These are phyloP conservation scores for Macropodus opercularis DNA, from an alignment of 2,797 vertebrate genomes.

Conservation along the genomic window DNA sequence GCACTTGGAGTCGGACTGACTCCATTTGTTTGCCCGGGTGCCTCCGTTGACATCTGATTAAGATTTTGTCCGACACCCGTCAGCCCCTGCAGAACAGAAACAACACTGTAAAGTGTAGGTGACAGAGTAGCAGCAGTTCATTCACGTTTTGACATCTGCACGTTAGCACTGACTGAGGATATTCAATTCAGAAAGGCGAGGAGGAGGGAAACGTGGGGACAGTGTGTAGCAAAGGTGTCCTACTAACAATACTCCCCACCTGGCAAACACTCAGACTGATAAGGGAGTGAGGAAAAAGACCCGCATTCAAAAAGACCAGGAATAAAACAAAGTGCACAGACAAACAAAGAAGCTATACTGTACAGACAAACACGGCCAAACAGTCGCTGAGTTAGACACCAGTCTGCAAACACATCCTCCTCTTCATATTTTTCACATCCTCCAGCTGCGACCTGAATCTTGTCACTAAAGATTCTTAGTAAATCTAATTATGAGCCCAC, in stretches of 20 bases:
- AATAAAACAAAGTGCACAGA: constrained; percentile 20
- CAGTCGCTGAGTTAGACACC: no score
- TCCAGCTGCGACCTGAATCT: constrained; percentile 41
- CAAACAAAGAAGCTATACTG: constrained; percentile 7
- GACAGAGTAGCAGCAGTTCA: constrained; percentile 19
- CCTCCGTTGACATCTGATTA: constrained; percentile 47
- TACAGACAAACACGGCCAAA: constrained; percentile 20
- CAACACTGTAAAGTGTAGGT: constrained; percentile 6
- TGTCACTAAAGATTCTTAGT: constrained; percentile 15
- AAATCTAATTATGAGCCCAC: constrained; percentile 5
- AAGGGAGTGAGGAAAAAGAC: no score
- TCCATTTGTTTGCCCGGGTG: constrained; percentile 24
- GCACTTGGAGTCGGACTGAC: constrained; percentile 3
- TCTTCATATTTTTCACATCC: constrained; percentile 24
- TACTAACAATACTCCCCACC: constrained; percentile 26
- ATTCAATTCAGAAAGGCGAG: background rate
- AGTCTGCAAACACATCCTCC: constrained; percentile 26
- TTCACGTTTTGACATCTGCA: constrained; percentile 1
- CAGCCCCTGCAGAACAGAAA: constrained; percentile 15
- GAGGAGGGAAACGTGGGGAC: constrained; percentile 10
- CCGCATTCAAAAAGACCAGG: constrained; percentile 4
- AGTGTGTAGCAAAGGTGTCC: constrained; percentile 37
- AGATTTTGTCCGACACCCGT: constrained; percentile 37
- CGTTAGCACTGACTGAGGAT: constrained; percentile 9
- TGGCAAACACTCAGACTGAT: constrained; percentile 18